A percentile compares a stretch with the other conserved stretches of the same genome.
phyloP scores from a whole-genome alignment of 1,140 invertebrate species.

The Camponotus floridanus region DNA sequence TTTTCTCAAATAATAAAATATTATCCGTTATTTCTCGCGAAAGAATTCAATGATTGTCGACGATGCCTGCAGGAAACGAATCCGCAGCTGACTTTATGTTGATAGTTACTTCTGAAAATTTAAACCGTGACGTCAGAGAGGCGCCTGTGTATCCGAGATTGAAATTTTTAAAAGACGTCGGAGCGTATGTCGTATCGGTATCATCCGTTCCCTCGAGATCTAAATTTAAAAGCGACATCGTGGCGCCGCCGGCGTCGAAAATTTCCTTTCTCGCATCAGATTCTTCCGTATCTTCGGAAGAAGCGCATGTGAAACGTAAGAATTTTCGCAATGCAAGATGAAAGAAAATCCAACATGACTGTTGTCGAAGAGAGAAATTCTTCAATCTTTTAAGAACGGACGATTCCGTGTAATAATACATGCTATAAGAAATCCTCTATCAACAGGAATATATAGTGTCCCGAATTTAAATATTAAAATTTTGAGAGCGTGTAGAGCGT shows the following conservation, averaged over 20 bases:
- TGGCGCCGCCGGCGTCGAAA: not conserved
- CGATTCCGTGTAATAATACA: not conserved
- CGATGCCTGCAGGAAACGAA: not conserved
- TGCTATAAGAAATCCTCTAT: not conserved
- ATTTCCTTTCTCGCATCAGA: conserved; percentile 18
- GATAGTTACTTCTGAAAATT: conserved; percentile 54
- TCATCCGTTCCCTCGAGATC: conserved; percentile 23
- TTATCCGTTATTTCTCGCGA: not conserved
- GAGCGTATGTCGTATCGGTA: not conserved
- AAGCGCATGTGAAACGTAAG: not conserved
- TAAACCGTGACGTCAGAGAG: not conserved
- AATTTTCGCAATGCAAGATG: not conserved
- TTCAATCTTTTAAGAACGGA: not conserved
- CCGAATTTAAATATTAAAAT: too few relatives aligned
- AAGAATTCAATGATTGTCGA: not conserved
- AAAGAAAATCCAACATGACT: not conserved
- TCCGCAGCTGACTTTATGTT: conserved; percentile 6
- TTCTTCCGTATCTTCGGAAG: conserved; percentile 25
- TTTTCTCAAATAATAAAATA: not conserved
- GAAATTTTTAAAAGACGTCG: conserved; percentile 42
- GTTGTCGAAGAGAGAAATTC: not conserved
- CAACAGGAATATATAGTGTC: not conserved
- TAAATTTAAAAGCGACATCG: conserved; percentile 66
- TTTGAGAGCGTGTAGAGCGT: too few relatives aligned
- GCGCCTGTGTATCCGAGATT: not conserved